Conservation (phyloP, 2,797 vertebrate species). For the Melanotaenia pygmaea region DNA sequence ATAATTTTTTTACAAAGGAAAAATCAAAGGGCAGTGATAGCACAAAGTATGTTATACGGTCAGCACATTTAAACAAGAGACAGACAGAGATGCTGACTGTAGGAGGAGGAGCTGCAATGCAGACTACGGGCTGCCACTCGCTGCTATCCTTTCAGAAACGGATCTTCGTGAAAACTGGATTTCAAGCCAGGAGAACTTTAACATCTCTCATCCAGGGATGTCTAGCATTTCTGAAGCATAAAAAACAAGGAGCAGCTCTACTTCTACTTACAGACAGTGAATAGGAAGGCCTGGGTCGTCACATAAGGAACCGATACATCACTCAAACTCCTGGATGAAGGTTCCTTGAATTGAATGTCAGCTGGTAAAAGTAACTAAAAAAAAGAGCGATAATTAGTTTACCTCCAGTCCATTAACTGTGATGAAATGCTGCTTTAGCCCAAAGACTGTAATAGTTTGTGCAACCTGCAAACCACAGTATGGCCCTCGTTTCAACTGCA, state of each 20-base stretch:
- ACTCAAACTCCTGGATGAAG: neutral
- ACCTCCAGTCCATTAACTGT: slow-evolving; percentile 13
- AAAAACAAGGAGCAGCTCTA: neutral
- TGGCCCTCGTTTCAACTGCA: neutral
- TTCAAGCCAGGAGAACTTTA: slow-evolving; percentile 1
- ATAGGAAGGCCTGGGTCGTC: slow-evolving; percentile 9
- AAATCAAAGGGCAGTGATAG: slow-evolving; percentile 18
- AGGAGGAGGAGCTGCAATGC: slow-evolving; percentile 77
- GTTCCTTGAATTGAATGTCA: neutral
- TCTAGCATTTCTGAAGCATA: neutral
- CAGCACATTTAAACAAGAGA: slow-evolving; percentile 50
- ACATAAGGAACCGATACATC: neutral
- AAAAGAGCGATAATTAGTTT: neutral
- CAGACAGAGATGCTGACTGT: slow-evolving; percentile 52
- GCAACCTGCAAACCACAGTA: neutral
- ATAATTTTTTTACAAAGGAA: slow-evolving; percentile 2
- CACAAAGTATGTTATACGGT: slow-evolving; percentile 28
- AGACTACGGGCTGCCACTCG: slow-evolving; percentile 61
- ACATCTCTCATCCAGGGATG: neutral
- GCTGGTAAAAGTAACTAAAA: neutral
- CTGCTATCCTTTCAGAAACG: slow-evolving; percentile 58
- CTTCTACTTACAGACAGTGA: neutral
- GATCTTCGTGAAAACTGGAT: slow-evolving; percentile 33
- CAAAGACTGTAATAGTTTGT: neutral
- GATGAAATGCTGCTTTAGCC: slow-evolving; percentile 4